These are phyloP conservation scores for Arnoldichthys spilopterus DNA, from an alignment of 2,797 vertebrate species.

Conservation along the genomic window DNA sequence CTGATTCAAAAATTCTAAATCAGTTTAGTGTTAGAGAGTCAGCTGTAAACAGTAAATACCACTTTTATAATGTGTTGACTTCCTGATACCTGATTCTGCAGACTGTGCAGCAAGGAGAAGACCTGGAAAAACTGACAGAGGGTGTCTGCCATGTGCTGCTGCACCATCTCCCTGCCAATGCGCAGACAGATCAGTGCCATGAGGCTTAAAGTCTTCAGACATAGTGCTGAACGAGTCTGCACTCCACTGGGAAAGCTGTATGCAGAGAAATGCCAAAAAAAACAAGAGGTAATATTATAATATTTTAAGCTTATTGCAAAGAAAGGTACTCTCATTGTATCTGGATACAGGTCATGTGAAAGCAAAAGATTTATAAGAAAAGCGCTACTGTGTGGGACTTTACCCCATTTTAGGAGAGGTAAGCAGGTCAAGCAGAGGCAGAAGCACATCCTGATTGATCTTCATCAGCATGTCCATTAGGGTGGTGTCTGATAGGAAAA, in stretches of 20 bases:
- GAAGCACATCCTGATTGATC: constrained; percentile 93
- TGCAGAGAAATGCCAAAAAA: constrained; percentile 47
- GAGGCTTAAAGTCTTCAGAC: constrained; percentile 93
- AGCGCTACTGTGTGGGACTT: constrained; percentile 36
- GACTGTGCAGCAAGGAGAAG: constrained; percentile 86
- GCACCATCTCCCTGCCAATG: constrained; percentile 97
- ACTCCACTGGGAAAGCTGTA: constrained; percentile 93
- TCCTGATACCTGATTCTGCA: constrained; percentile 84
- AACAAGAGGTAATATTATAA: constrained; percentile 15
- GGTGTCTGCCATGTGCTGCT: constrained; percentile 92
- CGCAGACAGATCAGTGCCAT: constrained; percentile 95
- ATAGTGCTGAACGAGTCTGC: constrained; percentile 91
- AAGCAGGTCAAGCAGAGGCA: constrained; percentile 90
- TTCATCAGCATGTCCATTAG: constrained; percentile 99
- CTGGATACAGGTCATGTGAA: not conserved
- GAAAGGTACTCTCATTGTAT: not conserved
- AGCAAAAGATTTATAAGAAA: not conserved
- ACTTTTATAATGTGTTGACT: not conserved
- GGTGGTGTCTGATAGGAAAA: constrained; percentile 94
- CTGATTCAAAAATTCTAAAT: not conserved
- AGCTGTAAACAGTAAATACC: not conserved
- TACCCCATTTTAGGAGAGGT: constrained; percentile 88
- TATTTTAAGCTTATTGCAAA: constrained; percentile 1
- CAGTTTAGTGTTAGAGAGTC: not conserved
- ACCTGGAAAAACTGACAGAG: constrained; percentile 88